These are phyloP conservation scores for Halcyon senegalensis DNA, from an alignment of 2,113 vertebrate genomes.

Conservation along the genomic window DNA sequence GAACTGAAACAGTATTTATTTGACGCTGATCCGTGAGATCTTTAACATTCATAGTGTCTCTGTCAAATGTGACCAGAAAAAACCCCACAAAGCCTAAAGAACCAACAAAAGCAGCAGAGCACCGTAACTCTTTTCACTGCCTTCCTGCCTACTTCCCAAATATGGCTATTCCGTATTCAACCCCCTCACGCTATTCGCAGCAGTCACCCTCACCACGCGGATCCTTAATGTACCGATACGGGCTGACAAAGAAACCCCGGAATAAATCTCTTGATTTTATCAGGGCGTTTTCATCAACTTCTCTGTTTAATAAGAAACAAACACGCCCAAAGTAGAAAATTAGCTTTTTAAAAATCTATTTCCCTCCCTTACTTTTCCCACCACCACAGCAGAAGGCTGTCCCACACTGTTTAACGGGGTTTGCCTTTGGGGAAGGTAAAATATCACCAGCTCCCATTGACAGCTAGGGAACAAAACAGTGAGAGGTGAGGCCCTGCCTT, in stretches of 20 bases:
- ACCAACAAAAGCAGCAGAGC: background rate
- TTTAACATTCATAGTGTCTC: background rate
- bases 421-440: background rate
- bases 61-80: background rate
- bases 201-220: background rate
- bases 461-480: background rate
- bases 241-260: background rate
- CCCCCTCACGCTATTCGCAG: background rate
- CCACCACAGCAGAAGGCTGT: background rate
- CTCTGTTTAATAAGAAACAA: background rate
- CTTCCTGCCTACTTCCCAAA: background rate
- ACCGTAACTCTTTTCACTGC: background rate
- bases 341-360: background rate
- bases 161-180: background rate
- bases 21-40: background rate
- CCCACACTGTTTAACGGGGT: background rate
- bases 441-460: background rate
- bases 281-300: background rate
- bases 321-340: background rate
- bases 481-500: background rate
- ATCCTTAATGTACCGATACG: background rate
- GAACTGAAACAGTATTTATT: background rate
- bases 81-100: background rate
- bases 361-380: background rate
- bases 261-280: background rate